Base-by-base conservation (phyloP, 1,140 invertebrate species). In the Ceratitis capitata region DNA sequence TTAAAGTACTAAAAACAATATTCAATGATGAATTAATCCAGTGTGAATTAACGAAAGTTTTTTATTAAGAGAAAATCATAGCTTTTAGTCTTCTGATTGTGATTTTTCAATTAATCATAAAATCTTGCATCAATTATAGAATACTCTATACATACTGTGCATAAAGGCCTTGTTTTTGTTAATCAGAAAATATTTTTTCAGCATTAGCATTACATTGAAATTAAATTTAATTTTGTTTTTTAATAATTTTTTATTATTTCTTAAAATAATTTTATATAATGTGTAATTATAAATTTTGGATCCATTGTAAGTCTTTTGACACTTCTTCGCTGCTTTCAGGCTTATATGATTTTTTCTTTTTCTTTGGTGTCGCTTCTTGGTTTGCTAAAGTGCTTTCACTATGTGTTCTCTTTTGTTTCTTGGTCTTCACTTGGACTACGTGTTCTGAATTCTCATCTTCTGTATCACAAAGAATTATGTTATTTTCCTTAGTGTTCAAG, bases 281-380 rank as follows among this genome's bases (percentile, higher is more conserved):
- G n/a, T n/a, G n/a, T n/a, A n/a, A n/a, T n/a, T 85, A 29, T 56
- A 85, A 51, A 45, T 82, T 74, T 49, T 87, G 35, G 26, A 84
- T 5, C 86, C 85, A 84, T 82, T 87, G 85, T 14, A 85, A 42
- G 61, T 86, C 86, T 84, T 83, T 64, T 47, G 84, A 49, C 3
- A 86, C 49, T 16, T 49, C 51, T 84, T 85, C 84, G 2, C 45
- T 51, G 12, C n/a, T n/a, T n/a, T n/a, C n/a, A n/a, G n/a, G n/a
- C n/a, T 74, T 26, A 2, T 56, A 3, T 3, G 6, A 35, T 61
- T 84, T 86, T 32, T 32, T 86, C 51, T 85, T 85, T 35, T 85
- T 86, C 42, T 86, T 86, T 23, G 58, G 7, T 23, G 29, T 84
- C 5, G 32, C 26, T 19, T 19, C 69, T 9, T 53, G 84, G 35